Base-by-base conservation (phyloP, 2,888 invertebrate species). In the Drosophila atripex region DNA sequence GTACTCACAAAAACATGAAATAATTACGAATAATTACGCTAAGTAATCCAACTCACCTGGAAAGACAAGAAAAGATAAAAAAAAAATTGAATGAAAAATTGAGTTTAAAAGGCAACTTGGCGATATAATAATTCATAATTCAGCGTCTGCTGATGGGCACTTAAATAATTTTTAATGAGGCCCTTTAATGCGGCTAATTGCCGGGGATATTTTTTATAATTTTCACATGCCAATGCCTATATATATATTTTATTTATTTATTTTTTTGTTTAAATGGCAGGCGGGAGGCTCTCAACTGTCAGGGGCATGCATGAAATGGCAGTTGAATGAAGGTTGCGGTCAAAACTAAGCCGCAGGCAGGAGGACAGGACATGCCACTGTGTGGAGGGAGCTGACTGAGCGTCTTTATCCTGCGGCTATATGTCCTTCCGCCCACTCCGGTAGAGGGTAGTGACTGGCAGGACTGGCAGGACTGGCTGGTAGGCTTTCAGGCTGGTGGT, bases 221-320 rank as follows among this genome's bases (percentile, higher is more conserved):
- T 47, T 30, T 45, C 65, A 28, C 28, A 51, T 35, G 43, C 8
- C 65, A 51, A 64, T 21, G 54, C 32, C 32, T 5, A 16, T 9
- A 9, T 47, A 35, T 35, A 35, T n/a, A 16, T 21, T 18, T 18
- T 18, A 18, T 18, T 18, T 18, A 12, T 32, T 25, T 32, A 21
- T 7, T 39, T 9, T 23, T 14, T 3, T 35, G 12, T 35, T 5
- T 35, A 35, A 35, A 35, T 35, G n/a, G 35, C 49, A 50, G 49
- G 53, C 32, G 45, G 38, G 21, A 32, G 70, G 70, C 80, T 72
- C 77, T 86, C 79, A 79, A 70, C 72, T 79, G 86, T 77, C 80
- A 77, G 71, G 53, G 77, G 78, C 82, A 80, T 60, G 65, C 75
- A 66, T 51, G 52, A 53, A 43, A 32, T 45, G 45, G 41, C 56